Percentiles rank a stretch among this genome's conserved stretches.
phyloP scores from a whole-genome alignment of 2,888 invertebrate genomes.

The Mylabris sibirica region DNA sequence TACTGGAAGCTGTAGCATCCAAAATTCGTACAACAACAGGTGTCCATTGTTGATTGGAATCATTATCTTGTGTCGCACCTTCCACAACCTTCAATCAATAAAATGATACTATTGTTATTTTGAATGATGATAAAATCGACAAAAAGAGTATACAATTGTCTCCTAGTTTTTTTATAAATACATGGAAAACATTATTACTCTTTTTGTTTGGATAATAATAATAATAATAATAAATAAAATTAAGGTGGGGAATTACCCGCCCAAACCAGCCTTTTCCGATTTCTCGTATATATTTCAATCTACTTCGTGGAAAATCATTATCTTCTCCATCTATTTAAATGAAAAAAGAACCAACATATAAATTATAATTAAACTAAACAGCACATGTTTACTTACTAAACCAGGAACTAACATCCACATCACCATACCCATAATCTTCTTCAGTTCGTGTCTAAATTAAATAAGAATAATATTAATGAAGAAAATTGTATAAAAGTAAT shows the following conservation, averaged over 20 bases:
- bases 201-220: neutral
- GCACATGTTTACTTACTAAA: constrained; percentile 57
- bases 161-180: neutral
- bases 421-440: constrained; percentile 56
- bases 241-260: constrained; percentile 60
- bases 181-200: neutral
- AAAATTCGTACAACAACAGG: constrained; percentile 83
- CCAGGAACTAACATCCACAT: constrained; percentile 61
- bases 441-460: constrained; percentile 51
- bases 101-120: neutral
- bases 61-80: constrained; percentile 70
- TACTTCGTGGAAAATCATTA: constrained; percentile 76
- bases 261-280: constrained; percentile 89
- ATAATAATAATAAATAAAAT: too few species aligned
- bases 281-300: constrained; percentile 82
- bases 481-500: constrained; percentile 10
- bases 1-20: constrained; percentile 77
- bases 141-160: neutral
- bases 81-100: constrained; percentile 71
- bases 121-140: neutral
- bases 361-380: constrained; percentile 16
- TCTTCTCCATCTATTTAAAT: constrained; percentile 60
- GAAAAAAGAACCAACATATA: neutral
- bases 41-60: constrained; percentile 55
- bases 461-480: constrained; percentile 15